Percentiles rank a stretch among this genome's conserved stretches.
Evolutionary conservation across 2,113 vertebrate genomes (phyloP).

Genomic region (Cyrtonyx montezumae): DNA sequence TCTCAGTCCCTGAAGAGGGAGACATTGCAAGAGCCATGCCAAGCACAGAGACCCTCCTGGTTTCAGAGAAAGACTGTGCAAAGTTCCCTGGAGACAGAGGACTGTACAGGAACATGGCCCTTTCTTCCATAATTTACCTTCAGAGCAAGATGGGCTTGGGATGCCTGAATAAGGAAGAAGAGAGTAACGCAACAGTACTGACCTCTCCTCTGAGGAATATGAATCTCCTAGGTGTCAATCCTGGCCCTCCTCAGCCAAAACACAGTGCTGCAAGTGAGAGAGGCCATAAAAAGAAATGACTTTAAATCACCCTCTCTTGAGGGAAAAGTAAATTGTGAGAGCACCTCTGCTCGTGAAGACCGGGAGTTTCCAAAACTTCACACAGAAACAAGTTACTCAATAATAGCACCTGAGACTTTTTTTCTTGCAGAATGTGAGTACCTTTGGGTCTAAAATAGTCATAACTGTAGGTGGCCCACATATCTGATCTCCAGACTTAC

Average conservation of each 20-base stretch:
- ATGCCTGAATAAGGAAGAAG: not conserved
- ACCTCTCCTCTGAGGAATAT: not conserved
- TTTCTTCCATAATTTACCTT: not conserved
- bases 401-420: not conserved
- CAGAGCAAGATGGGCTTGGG: not conserved
- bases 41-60: not conserved
- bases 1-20: not conserved
- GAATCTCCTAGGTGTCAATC: not conserved
- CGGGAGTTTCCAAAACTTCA: not conserved
- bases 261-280: not conserved
- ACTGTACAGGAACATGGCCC: fast-evolving
- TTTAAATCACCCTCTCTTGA: not conserved
- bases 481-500: not conserved
- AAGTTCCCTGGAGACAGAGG: not conserved
- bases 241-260: not conserved
- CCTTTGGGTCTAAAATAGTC: not conserved
- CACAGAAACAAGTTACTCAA: not conserved
- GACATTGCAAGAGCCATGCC: not conserved
- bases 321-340: not conserved
- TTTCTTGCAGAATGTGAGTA: fast-evolving
- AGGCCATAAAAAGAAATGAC: not conserved
- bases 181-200: not conserved
- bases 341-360: not conserved
- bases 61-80: not conserved
- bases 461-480: not conserved